Evolutionary conservation across 2,888 invertebrate species (phyloP), one percentile per base, ranked within the genome.

Genomic region (Ectobius pallidus): DNA sequence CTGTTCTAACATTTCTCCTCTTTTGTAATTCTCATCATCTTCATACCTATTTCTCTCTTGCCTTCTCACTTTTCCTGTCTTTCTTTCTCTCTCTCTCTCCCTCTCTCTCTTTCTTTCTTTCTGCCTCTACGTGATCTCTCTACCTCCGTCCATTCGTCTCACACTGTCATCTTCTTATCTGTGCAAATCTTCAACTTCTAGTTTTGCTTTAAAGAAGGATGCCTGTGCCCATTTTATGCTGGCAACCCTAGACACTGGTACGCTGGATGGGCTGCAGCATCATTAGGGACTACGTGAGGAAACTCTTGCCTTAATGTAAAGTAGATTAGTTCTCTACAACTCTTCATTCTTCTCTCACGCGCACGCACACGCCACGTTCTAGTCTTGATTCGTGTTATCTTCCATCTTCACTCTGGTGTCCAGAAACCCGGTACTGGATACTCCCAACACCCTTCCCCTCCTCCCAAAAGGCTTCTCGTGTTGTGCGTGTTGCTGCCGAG

Each of bases 261-360:
- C 30, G 14, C 58, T n/a, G 58, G 58, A 30, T 14, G 30, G 27
- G 58, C 16, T 58, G 32, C 58, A 58, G 58, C 58, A 58, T 58
- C 58, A 58, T 58, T 58, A 58, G 58, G 58, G 58, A 30, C 58
- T 58, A 58, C 58, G 58, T 58, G 58, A 58, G 58, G 58, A 58
- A 58, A 58, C 58, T 58, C 52, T 25, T n/a, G 58, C 30, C 32
- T 58, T 58, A 58, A 58, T 58, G 58, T 58, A 58, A 58, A 58
- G 58, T 58, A 58, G 58, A 58, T 58, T 58, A 58, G 34, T 34
- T 58, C 18, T 18, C 58, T 58, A 16, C 58, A 9, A 16, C 58
- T 30, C 14, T n/a, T n/a, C n/a, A n/a, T n/a, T n/a, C n/a, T n/a
- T n/a, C n/a, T n/a, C n/a, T n/a, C n/a, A n/a, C n/a, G n/a, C n/a